A percentile compares a stretch with the other conserved stretches of the same genome.
Conservation (phyloP, 2,113 vertebrate genomes). For the Ranitomeya variabilis region DNA sequence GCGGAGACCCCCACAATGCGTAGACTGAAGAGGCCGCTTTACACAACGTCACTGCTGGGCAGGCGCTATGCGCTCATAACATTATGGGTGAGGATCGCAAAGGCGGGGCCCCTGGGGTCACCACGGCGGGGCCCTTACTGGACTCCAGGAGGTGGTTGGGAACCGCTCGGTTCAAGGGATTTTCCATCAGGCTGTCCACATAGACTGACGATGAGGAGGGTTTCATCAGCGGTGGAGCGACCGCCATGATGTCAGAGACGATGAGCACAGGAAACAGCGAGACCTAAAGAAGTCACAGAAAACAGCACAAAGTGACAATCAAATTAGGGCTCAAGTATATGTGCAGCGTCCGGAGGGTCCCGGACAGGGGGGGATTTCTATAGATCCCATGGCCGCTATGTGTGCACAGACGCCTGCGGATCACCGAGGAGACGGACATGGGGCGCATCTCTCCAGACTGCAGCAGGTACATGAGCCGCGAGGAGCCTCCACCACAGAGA, state of each 20-base stretch:
- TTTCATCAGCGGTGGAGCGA: background rate
- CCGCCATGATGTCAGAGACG: constrained; percentile 21
- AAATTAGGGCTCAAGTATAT: too few species aligned
- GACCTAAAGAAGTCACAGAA: background rate
- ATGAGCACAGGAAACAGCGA: background rate
- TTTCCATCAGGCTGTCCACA: constrained; percentile 4
- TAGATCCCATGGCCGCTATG: too few species aligned
- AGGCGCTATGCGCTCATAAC: background rate
- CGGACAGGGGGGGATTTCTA: too few species aligned
- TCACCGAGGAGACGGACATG: too few species aligned
- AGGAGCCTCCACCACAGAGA: too few species aligned
- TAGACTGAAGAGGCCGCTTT: too few species aligned
- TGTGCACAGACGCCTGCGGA: too few species aligned
- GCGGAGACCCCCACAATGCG: too few species aligned
- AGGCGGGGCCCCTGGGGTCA: background rate
- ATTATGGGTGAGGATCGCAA: background rate
- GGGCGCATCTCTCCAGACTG: too few species aligned
- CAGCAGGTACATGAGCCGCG: too few species aligned
- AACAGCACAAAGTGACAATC: too few species aligned
- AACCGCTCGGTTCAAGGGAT: background rate
- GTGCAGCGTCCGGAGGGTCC: too few species aligned
- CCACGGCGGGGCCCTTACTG: background rate
- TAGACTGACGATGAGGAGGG: background rate
- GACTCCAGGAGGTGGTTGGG: constrained; percentile 51
- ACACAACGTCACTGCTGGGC: background rate